Evolutionary conservation across 1,140 invertebrate species (phyloP).

Genomic region (Varroa destructor): DNA sequence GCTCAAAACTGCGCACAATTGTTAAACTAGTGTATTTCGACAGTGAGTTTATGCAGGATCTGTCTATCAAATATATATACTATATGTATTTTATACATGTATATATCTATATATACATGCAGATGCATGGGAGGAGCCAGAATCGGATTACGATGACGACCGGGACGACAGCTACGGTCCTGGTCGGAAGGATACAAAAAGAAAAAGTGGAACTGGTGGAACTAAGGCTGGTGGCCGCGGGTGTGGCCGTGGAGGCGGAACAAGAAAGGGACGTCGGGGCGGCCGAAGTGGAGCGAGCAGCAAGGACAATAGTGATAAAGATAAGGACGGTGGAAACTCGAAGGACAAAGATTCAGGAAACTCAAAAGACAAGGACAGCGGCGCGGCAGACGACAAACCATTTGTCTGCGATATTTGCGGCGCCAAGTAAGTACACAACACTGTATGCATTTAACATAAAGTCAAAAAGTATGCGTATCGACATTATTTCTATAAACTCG

Average conservation of each 20-base stretch:
- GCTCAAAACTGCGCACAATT: too few species aligned
- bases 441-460: constrained; percentile 23
- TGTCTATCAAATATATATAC: too few species aligned
- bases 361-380: too few species aligned
- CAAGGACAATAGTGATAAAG: constrained; percentile 7
- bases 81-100: too few species aligned
- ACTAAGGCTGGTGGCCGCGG: constrained; percentile 33
- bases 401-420: constrained; percentile 29
- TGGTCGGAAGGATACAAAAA: neutral
- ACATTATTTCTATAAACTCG: too few species aligned
- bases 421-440: neutral
- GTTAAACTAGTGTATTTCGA: too few species aligned
- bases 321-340: too few species aligned
- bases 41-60: too few species aligned
- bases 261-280: constrained; percentile 37
- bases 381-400: constrained; percentile 7
- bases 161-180: constrained; percentile 26
- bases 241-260: constrained; percentile 37
- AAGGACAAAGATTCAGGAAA: too few species aligned
- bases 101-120: neutral
- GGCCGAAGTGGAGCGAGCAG: constrained; percentile 2
- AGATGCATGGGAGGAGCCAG: constrained; percentile 22
- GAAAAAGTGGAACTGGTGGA: too few species aligned
- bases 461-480: too few species aligned
- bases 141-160: constrained; percentile 28